Base-by-base conservation (phyloP, 2,113 vertebrate genomes). In the Peucedramus taeniatus region DNA sequence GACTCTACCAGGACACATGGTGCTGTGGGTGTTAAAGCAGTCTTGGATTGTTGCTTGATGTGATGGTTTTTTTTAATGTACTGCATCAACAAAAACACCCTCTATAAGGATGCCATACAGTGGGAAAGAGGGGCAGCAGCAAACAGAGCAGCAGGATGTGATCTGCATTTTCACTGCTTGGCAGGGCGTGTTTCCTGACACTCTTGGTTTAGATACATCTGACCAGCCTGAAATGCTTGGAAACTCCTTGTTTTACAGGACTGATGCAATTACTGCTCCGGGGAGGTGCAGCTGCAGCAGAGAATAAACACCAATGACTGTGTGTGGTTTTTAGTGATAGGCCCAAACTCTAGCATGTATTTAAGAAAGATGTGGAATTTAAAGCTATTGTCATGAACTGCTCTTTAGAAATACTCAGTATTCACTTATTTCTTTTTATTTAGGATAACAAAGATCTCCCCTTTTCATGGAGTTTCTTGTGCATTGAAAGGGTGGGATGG, bases 1-100 rank as follows among this genome's bases (percentile, higher is more conserved):
- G 71, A 56, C 76, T 95, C 92, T 88, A 88, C 54, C 56, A 89
- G 94, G 91, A 90, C 94, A 94, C 91, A 53, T 87, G 87, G 93
- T 90, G 49, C 79, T 94, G 96, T 96, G 95, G 94, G 94, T 96
- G 94, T 96, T 94, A 81, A 74, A 93, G 71, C 76, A 60, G 31
- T 30, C 60, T 91, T 60, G 71, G 92, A 54, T 81, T 94, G 63
- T 93, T 90, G 59, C 87, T 90, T 78, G 71, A 88, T 90, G 74
- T 75, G 37, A 88, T 83, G 28, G 4, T 50, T 80, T 88, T 79
- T 82, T 77, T 90, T 77, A 31, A 66, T 64, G 56, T 91, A 74
- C 93, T 87, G 44, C 85, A 75, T 94, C 91, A 94, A 92, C 86
- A 93, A 71, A 90, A 51, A 0, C 63, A 60, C 15, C 23, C 80